A percentile compares a stretch with the other conserved stretches of the same genome.
phyloP scores from a whole-genome alignment of 2,113 vertebrate species.

The Prionailurus bengalensis region DNA sequence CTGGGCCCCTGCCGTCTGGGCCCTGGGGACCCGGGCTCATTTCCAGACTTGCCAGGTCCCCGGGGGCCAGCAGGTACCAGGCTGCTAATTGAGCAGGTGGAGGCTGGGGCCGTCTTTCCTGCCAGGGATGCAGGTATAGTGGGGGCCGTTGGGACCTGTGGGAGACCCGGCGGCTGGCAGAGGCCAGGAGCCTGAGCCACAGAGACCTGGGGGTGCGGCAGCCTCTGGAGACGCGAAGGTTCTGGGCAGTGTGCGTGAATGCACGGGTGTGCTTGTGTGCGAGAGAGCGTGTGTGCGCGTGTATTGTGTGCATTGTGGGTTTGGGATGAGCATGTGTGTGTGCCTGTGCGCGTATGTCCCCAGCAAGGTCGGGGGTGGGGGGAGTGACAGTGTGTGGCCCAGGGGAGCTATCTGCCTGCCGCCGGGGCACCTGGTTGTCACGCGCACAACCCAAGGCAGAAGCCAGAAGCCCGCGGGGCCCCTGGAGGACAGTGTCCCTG shows the following conservation, averaged over 20 bases:
- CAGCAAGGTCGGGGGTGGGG: not conserved
- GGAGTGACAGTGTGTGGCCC: not conserved
- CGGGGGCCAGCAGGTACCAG: not conserved
- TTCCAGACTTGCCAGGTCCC: not conserved
- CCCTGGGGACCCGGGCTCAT: not conserved
- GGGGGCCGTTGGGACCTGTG: fast-evolving
- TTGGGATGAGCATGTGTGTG: not conserved
- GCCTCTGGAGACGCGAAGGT: not conserved
- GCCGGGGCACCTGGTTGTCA: not conserved
- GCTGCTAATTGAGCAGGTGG: constrained; percentile 59
- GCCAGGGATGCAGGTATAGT: fast-evolving
- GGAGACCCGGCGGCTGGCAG: not conserved
- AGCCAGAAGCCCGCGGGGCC: not conserved
- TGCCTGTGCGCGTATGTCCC: not conserved
- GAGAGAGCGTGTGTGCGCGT: not conserved
- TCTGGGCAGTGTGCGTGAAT: not conserved
- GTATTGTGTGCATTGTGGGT: not conserved
- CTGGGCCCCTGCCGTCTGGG: not conserved
- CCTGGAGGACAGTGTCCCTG: not conserved
- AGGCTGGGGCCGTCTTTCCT: not conserved
- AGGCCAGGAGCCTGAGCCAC: not conserved
- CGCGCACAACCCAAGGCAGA: not conserved
- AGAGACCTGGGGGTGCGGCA: not conserved
- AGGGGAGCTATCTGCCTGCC: not conserved
- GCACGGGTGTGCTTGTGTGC: not conserved